phyloP scores from a whole-genome alignment of 2,888 invertebrate genomes.

The Dichetophora obliterata region DNA sequence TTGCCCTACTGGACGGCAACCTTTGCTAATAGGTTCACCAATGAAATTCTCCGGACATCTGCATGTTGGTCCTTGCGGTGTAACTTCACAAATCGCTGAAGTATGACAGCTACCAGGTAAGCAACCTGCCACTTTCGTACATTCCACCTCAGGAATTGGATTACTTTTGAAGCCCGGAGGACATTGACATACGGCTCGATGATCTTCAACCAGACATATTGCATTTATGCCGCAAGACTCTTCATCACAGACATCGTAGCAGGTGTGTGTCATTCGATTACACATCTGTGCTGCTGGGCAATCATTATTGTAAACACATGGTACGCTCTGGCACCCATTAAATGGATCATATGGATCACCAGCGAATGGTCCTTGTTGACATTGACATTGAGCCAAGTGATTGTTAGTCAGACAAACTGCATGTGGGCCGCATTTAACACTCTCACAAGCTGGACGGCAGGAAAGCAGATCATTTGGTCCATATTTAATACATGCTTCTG shows the following conservation, averaged over 20 bases:
- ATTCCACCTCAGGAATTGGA: constrained; percentile 87
- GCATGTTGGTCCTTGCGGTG: constrained; percentile 79
- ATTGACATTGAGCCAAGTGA: constrained; percentile 90
- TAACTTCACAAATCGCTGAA: constrained; percentile 82
- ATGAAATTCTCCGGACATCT: constrained; percentile 82
- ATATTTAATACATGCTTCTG: constrained; percentile 80
- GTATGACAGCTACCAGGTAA: constrained; percentile 85
- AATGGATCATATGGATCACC: constrained; percentile 86
- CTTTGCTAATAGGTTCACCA: constrained; percentile 81
- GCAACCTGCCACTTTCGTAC: constrained; percentile 79
- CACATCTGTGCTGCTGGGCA: constrained; percentile 85
- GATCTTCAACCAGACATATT: constrained; percentile 88
- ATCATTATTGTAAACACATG: constrained; percentile 89
- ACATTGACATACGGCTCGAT: constrained; percentile 86
- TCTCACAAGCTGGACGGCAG: constrained; percentile 85
- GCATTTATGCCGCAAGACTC: constrained; percentile 89
- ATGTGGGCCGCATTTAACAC: constrained; percentile 84
- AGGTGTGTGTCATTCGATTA: constrained; percentile 85
- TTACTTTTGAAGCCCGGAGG: constrained; percentile 86
- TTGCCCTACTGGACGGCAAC: constrained; percentile 84
- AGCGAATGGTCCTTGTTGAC: constrained; percentile 87
- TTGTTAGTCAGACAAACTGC: constrained; percentile 91
- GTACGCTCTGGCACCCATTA: constrained; percentile 83
- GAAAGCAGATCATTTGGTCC: constrained; percentile 73
- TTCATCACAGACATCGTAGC: constrained; percentile 84